Base-by-base conservation (phyloP, 2,113 vertebrate genomes). In the Pomatorhinus ruficollis region DNA sequence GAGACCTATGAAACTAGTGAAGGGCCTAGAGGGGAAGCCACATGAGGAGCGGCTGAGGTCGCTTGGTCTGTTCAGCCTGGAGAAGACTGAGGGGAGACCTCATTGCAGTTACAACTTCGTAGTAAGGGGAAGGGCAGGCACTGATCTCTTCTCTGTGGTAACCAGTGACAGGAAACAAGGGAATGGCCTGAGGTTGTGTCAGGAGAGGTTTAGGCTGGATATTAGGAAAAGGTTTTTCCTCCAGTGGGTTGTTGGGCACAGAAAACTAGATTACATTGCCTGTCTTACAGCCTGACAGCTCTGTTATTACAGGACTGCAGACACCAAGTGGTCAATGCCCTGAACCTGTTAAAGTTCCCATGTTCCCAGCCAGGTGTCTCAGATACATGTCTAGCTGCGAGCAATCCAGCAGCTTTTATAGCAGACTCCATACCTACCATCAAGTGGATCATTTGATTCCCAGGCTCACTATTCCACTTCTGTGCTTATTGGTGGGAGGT, bases 41-140 rank as follows among this genome's bases (percentile, higher is more conserved):
- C 49, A 7, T 15, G 30, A 40, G 17, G 39, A 68, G 39, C 0
- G 0, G 40, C 27, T 42, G 47, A 20, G 25, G 25, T 18, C 30
- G 18, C 87, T 76, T 40, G 47, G 5, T 60, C 13, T 47, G 39
- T 40, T 54, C 17, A 35, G 24, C 3, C n/a, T 53, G 53, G 23
- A 12, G n/a, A 28, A 39, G 44, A 19, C 35, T 15, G 21, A 56
- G 59, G 44, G 42, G 50, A 50, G 18, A 30, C 12, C 15, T 39
- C 28, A 8, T 1, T 44, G 27, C 23, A 52, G 28, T 25, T 53
- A 18, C 4, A 60, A 1, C 28, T 45, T n/a, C 12, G 1, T 60
- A 0, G 1, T 27, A 40, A 35, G 24, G 3, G 5, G 24, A 60
- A 25, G 7, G 24, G 14, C 33, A 75, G 39, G 10, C n/a, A 27